A percentile compares a stretch with the other conserved stretches of the same genome.
phyloP scores from a whole-genome alignment of 2,888 invertebrate genomes.

The Actias luna region DNA sequence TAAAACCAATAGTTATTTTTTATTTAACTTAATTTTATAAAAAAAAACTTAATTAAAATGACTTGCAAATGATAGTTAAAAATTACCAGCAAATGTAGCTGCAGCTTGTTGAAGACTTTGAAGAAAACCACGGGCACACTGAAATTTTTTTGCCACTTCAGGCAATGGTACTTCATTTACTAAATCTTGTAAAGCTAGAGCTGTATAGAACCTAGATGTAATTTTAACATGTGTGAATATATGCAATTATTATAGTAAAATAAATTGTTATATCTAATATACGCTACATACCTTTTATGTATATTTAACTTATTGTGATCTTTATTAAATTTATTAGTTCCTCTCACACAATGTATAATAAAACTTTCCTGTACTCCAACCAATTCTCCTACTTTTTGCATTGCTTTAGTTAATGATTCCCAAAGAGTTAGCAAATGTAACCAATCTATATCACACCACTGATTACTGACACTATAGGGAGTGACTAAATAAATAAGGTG shows the following conservation, averaged over 20 bases:
- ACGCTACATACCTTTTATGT: conserved; percentile 81
- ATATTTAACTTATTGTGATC: conserved; percentile 81
- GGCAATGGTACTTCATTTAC: conserved; percentile 93
- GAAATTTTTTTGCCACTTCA: conserved; percentile 91
- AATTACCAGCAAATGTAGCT: conserved; percentile 94
- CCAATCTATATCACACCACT: conserved; percentile 92
- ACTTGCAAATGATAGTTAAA: not conserved
- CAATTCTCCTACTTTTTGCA: conserved; percentile 93
- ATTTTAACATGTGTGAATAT: not conserved
- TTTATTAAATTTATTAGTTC: conserved; percentile 82
- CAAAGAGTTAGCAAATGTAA: conserved; percentile 89
- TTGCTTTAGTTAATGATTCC: conserved; percentile 89
- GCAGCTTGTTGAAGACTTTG: conserved; percentile 97
- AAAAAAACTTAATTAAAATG: not conserved
- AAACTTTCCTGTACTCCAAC: conserved; percentile 95
- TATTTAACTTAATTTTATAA: not conserved
- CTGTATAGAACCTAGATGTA: conserved; percentile 88
- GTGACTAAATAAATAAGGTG: conserved; percentile 98
- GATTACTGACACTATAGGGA: conserved; percentile 93
- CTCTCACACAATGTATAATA: conserved; percentile 88
- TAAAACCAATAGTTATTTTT: conserved; percentile 48
- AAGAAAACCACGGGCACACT: conserved; percentile 93
- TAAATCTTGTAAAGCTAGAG: conserved; percentile 95
- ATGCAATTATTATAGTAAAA: not conserved
- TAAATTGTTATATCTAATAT: not conserved